Evolutionary conservation across 2,113 vertebrate genomes (phyloP).

Genomic region (Eurypyga helias): DNA sequence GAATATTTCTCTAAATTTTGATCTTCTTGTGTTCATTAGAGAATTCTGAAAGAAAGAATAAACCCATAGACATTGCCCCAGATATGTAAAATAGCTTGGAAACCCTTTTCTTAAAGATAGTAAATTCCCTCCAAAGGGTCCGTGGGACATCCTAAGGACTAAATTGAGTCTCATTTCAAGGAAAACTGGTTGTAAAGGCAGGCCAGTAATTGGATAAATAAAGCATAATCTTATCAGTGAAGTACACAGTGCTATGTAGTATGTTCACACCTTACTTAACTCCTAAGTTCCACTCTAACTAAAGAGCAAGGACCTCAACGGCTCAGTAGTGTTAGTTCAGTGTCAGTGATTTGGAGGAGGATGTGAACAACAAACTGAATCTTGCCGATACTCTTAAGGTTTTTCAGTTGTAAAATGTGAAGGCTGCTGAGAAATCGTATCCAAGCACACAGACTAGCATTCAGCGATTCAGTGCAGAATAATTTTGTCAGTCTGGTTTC

Average conservation of each 20-base stretch:
- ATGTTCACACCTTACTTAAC: neutral
- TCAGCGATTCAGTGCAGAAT: neutral
- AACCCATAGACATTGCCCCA: neutral
- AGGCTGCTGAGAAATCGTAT: neutral
- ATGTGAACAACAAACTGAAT: neutral
- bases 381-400: neutral
- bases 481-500: neutral
- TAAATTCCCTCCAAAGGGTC: conserved; percentile 4
- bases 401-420: neutral
- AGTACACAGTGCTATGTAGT: neutral
- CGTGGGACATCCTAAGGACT: neutral
- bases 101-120: conserved; percentile 9
- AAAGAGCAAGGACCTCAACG: neutral
- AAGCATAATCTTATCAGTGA: neutral
- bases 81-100: neutral
- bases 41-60: neutral
- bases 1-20: conserved; percentile 4
- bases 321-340: neutral
- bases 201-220: neutral
- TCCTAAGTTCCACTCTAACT: neutral
- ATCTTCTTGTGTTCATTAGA: neutral
- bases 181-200: conserved; percentile 13
- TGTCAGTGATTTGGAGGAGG: neutral
- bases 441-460: neutral
- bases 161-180: neutral